phyloP scores from a whole-genome alignment of 2,113 vertebrate species.

The Chamaetylas fuelleborni region DNA sequence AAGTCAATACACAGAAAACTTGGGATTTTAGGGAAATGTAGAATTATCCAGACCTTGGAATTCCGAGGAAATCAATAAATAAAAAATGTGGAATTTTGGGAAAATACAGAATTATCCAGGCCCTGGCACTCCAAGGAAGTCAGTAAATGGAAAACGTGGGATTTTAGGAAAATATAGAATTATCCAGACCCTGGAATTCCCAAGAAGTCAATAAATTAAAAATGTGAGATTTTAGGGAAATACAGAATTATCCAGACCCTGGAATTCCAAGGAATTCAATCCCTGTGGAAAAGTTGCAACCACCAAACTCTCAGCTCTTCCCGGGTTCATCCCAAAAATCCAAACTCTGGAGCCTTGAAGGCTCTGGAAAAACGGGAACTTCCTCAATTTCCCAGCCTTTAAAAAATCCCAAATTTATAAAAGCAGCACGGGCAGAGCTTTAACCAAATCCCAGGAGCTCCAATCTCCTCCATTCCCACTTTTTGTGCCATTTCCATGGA shows the following conservation, averaged over 20 bases:
- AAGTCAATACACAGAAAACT: neutral
- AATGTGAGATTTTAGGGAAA: neutral
- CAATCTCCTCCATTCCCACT: neutral
- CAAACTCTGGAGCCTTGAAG: neutral
- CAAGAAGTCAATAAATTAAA: fast-evolving
- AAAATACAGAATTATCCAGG: neutral
- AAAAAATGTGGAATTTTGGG: neutral
- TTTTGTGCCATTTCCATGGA: neutral
- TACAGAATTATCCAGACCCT: fast-evolving
- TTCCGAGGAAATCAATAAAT: neutral
- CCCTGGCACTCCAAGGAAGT: fast-evolving
- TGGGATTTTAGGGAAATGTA: neutral
- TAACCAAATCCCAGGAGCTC: slow-evolving; percentile 16
- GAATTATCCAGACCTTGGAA: neutral
- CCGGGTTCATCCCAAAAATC: slow-evolving; percentile 32
- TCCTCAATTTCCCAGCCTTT: neutral
- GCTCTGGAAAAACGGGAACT: neutral
- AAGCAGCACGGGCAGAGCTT: slow-evolving; percentile 15
- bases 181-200: too few relatives aligned
- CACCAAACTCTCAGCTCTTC: neutral
- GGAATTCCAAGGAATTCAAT: fast-evolving
- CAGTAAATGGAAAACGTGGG: neutral
- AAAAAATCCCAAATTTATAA: fast-evolving
- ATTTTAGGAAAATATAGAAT: neutral
- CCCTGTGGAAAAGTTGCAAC: neutral